Evolutionary conservation across 2,113 vertebrate genomes (phyloP).

Genomic region (Rousettus leschenaultii): DNA sequence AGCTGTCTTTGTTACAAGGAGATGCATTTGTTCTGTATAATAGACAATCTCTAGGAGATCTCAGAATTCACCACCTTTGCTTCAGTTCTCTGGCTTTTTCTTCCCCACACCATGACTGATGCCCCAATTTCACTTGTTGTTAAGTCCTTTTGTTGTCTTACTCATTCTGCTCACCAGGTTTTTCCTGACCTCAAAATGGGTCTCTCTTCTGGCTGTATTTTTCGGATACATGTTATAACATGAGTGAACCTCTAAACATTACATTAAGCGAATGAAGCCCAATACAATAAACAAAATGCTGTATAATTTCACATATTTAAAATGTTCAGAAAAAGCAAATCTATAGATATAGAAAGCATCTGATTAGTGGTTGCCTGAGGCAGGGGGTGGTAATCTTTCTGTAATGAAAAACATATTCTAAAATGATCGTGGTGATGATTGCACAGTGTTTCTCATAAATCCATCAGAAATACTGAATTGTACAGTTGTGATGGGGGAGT

Average conservation of each 20-base stretch:
- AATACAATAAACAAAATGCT: not conserved
- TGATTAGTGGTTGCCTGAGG: not conserved
- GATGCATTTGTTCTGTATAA: conserved; percentile 35
- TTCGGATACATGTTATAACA: not conserved
- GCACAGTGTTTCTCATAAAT: not conserved
- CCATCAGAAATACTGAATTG: not conserved
- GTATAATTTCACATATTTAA: not conserved
- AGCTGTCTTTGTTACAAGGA: not conserved
- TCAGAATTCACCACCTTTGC: conserved; percentile 45
- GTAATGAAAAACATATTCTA: not conserved
- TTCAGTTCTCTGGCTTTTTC: conserved; percentile 31
- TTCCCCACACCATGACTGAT: not conserved
- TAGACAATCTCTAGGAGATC: conserved; percentile 24
- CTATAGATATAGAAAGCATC: not conserved
- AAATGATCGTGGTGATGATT: not conserved
- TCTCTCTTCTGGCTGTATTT: not conserved
- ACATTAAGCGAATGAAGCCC: not conserved
- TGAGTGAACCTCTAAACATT: not conserved
- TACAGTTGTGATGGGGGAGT: not conserved
- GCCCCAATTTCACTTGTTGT: conserved; percentile 42
- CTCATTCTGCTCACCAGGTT: not conserved
- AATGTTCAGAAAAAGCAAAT: not conserved
- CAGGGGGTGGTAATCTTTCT: not conserved
- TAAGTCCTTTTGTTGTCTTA: conserved; percentile 18
- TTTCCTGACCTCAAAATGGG: conserved; percentile 5